Percentiles rank a stretch among this genome's conserved stretches.
Conservation (phyloP, 2,113 vertebrate species). For the Maccullochella peelii region DNA sequence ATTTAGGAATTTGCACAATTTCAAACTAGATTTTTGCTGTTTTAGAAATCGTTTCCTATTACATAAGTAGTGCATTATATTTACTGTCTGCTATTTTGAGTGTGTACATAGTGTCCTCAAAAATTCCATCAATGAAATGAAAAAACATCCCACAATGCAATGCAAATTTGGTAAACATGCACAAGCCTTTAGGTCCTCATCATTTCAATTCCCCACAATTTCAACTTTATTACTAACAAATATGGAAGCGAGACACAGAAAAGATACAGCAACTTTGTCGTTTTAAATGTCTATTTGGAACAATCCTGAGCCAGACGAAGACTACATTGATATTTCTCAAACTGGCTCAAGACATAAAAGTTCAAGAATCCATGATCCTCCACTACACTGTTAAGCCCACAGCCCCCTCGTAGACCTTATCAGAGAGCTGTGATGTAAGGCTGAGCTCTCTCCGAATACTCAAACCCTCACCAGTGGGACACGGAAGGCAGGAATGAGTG, state of each 20-base stretch:
- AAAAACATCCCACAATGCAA: too few relatives aligned
- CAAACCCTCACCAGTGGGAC: constrained; percentile 66
- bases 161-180: too few relatives aligned
- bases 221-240: background rate
- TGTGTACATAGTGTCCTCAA: too few relatives aligned
- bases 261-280: background rate
- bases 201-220: background rate
- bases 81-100: too few relatives aligned
- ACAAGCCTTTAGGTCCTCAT: too few relatives aligned
- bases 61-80: too few relatives aligned
- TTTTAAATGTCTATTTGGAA: background rate
- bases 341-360: constrained; percentile 26
- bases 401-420: constrained; percentile 66
- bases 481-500: constrained; percentile 72
- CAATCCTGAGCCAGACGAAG: background rate
- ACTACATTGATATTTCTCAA: constrained; percentile 3
- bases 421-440: constrained; percentile 58
- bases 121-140: too few relatives aligned
- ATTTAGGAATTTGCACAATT: too few relatives aligned
- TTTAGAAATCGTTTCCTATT: too few relatives aligned
- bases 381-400: constrained; percentile 1
- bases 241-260: background rate
- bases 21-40: too few relatives aligned
- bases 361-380: constrained; percentile 15
- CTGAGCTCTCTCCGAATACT: constrained; percentile 53